Conservation (phyloP, 2,113 vertebrate species). For the Bos taurus region DNA sequence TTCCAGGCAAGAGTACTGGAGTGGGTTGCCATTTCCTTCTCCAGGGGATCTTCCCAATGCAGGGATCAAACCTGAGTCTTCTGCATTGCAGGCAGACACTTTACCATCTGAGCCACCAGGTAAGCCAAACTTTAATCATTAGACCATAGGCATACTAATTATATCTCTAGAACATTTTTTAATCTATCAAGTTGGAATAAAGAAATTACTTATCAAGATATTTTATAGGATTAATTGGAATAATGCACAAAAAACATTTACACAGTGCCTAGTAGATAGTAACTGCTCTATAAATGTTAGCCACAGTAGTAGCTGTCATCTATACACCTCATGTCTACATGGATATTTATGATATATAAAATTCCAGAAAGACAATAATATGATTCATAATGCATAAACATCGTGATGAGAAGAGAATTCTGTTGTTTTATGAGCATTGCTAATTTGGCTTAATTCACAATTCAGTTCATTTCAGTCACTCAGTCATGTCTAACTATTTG, state of each 20-base stretch:
- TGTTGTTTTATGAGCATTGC: neutral
- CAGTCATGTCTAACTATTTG: neutral
- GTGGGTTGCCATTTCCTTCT: neutral
- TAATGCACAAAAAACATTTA: neutral
- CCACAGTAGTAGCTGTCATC: neutral
- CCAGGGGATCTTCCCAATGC: neutral
- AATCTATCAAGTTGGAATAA: neutral
- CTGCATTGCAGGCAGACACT: neutral
- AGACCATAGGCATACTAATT: neutral
- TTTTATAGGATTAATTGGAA: neutral
- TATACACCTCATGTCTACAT: neutral
- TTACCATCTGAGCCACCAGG: neutral
- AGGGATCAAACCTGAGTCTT: neutral
- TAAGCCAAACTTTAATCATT: neutral
- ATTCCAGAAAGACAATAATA: neutral
- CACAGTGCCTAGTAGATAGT: neutral
- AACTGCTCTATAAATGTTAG: neutral
- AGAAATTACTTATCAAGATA: neutral
- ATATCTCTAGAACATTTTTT: neutral
- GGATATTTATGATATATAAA: neutral
- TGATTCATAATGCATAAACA: neutral
- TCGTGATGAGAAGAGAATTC: neutral
- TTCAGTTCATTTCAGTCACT: neutral
- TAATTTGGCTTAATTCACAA: conserved; percentile 1
- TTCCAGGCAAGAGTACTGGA: neutral